These are phyloP conservation scores for Blennius ocellaris DNA, from an alignment of 2,113 vertebrate species.

Conservation along the genomic window DNA sequence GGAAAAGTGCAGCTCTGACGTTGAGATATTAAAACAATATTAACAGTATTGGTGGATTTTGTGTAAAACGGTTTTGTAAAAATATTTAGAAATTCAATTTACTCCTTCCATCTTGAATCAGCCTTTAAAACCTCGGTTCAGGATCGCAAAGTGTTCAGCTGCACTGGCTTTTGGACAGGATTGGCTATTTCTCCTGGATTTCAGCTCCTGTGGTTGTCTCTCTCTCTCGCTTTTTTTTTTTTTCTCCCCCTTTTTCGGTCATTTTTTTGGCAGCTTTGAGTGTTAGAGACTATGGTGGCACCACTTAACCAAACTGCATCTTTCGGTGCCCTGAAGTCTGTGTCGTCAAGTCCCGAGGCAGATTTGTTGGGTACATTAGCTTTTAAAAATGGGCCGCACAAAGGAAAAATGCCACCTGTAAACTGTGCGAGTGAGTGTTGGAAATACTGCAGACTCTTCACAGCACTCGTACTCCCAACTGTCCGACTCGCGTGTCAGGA, in stretches of 20 bases:
- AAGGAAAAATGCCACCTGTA: conserved; percentile 49
- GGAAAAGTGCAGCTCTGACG: conserved; percentile 14
- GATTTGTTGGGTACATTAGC: conserved; percentile 44
- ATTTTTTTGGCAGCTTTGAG: conserved; percentile 38
- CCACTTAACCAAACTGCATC: conserved; percentile 58
- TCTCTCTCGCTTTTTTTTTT: too few relatives aligned
- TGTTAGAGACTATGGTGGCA: conserved; percentile 27
- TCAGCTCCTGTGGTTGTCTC: conserved; percentile 18
- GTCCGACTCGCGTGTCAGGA: conserved; percentile 9
- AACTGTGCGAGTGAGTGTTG: conserved; percentile 24
- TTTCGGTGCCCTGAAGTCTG: conserved; percentile 45
- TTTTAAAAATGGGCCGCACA: conserved; percentile 31
- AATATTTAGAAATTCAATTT: not conserved
- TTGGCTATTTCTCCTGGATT: conserved; percentile 11
- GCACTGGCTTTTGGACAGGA: conserved; percentile 1
- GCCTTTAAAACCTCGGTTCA: not conserved
- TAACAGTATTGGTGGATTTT: conserved; percentile 7
- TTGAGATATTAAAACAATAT: not conserved
- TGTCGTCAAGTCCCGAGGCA: conserved; percentile 19
- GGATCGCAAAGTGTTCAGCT: not conserved
- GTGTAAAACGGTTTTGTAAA: conserved; percentile 26
- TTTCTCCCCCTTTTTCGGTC: conserved; percentile 16
- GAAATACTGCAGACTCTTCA: conserved; percentile 24
- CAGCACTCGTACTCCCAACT: not conserved
- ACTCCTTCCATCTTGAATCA: conserved; percentile 1